phyloP scores from a whole-genome alignment of 2,113 vertebrate genomes.

The Danionella cerebrum region DNA sequence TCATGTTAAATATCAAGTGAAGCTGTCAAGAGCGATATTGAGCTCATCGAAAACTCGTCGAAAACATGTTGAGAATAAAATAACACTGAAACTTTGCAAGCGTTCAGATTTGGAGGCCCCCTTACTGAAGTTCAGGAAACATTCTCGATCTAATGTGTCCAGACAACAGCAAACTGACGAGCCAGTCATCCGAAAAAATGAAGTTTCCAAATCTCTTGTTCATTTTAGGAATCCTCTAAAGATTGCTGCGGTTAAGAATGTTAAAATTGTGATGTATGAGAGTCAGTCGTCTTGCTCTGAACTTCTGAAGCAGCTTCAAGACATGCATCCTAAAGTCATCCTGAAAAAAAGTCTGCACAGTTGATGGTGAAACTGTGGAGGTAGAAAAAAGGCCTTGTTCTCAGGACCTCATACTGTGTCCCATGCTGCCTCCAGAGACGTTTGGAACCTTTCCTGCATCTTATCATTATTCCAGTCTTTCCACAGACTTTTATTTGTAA shows the following conservation, averaged over 20 bases:
- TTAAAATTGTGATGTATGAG: conserved; percentile 92
- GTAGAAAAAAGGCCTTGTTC: conserved; percentile 64
- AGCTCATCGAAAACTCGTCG: conserved; percentile 66
- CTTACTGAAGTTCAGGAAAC: conserved; percentile 86
- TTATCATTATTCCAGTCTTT: conserved; percentile 31
- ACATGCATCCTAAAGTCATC: conserved; percentile 87
- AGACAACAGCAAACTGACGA: conserved; percentile 57
- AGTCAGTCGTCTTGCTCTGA: conserved; percentile 81
- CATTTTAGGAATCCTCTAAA: conserved; percentile 85
- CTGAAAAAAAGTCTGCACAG: conserved; percentile 75
- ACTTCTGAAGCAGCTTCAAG: conserved; percentile 89
- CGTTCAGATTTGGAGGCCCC: conserved; percentile 89
- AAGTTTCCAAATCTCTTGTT: conserved; percentile 70
- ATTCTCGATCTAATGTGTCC: conserved; percentile 56
- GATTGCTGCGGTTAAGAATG: conserved; percentile 77
- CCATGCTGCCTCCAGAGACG: conserved; percentile 68
- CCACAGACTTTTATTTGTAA: conserved; percentile 22
- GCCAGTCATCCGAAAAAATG: conserved; percentile 44
- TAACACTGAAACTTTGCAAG: conserved; percentile 81
- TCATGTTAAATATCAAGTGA: conserved; percentile 12
- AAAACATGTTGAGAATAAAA: conserved; percentile 69
- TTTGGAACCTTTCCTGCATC: conserved; percentile 44
- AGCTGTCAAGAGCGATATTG: conserved; percentile 54
- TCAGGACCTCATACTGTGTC: conserved; percentile 73
- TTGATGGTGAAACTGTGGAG: conserved; percentile 54